Conservation (phyloP, 2,888 invertebrate species). For the Conus canariensis region DNA sequence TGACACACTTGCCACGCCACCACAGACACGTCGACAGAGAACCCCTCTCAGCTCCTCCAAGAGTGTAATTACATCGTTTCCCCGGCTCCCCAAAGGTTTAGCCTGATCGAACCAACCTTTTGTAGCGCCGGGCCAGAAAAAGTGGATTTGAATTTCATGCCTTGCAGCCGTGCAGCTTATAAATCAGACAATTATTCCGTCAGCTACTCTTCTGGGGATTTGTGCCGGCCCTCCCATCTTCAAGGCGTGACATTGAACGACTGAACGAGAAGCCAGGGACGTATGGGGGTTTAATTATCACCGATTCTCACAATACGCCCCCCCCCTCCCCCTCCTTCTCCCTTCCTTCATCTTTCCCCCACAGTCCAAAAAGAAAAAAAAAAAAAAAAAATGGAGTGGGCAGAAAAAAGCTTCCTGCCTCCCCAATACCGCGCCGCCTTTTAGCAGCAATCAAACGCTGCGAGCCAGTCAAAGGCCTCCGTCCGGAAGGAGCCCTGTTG, state of each 20-base stretch:
- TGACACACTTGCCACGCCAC: constrained; percentile 27
- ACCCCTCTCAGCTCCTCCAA: not conserved
- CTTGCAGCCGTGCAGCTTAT: not conserved
- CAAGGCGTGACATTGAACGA: not conserved
- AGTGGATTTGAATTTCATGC: constrained; percentile 37
- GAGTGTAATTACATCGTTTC: constrained; percentile 24
- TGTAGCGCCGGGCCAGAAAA: not conserved
- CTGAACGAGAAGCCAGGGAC: not conserved
- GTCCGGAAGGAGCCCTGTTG: constrained; percentile 13
- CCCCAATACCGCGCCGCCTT: not conserved
- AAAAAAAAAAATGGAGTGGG: not conserved
- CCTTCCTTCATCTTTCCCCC: too few species aligned
- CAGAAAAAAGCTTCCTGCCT: constrained; percentile 2
- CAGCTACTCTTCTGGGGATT: constrained; percentile 28
- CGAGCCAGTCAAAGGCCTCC: constrained; percentile 29
- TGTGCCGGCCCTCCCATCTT: not conserved
- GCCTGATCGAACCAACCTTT: constrained; percentile 29
- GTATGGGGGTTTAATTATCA: constrained; percentile 38
- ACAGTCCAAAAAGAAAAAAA: not conserved
- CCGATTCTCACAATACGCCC: constrained; percentile 30
- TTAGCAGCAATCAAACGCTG: constrained; percentile 19
- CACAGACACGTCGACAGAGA: not conserved
- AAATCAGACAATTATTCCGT: constrained; percentile 32
- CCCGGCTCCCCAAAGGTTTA: constrained; percentile 25
- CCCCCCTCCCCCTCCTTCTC: too few species aligned